Evolutionary conservation across 2,888 invertebrate genomes (phyloP).

Genomic region (Pharmacophagus antenor): DNA sequence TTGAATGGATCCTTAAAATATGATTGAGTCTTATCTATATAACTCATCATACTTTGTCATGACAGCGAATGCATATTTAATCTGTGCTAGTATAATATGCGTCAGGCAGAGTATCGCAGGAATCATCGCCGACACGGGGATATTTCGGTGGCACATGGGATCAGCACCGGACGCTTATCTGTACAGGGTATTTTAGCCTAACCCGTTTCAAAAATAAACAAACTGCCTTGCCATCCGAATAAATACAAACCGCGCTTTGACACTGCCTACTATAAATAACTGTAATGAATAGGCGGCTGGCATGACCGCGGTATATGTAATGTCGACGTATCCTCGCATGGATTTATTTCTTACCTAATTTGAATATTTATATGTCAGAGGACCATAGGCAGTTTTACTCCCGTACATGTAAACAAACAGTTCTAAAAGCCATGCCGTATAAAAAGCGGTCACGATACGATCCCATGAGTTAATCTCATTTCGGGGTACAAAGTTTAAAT

Average conservation of each 20-base stretch:
- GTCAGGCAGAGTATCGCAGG: slow-evolving; percentile 51
- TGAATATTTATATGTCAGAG: slow-evolving; percentile 71
- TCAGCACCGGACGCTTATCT: slow-evolving; percentile 68
- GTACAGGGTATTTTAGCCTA: slow-evolving; percentile 65
- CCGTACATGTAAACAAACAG: slow-evolving; percentile 46
- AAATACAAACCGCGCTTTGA: slow-evolving; percentile 74
- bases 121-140: slow-evolving; percentile 52
- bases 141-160: slow-evolving; percentile 56
- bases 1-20: slow-evolving; percentile 52
- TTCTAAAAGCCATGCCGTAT: slow-evolving; percentile 34
- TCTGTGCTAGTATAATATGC: slow-evolving; percentile 51
- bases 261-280: slow-evolving; percentile 77
- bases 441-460: slow-evolving; percentile 30
- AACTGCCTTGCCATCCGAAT: slow-evolving; percentile 68
- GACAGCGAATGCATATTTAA: slow-evolving; percentile 52
- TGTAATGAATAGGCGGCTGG: slow-evolving; percentile 75
- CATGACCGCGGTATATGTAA: slow-evolving; percentile 72
- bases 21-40: slow-evolving; percentile 68
- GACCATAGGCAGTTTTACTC: slow-evolving; percentile 51
- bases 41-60: slow-evolving; percentile 62
- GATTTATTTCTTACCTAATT: slow-evolving; percentile 72
- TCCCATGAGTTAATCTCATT: slow-evolving; percentile 32
- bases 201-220: slow-evolving; percentile 76
- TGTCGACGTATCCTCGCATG: slow-evolving; percentile 68
- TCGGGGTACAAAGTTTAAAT: slow-evolving; percentile 24